A percentile compares a stretch with the other conserved stretches of the same genome.
Evolutionary conservation across 2,797 vertebrate species (phyloP).

Genomic region (Lates japonicus): DNA sequence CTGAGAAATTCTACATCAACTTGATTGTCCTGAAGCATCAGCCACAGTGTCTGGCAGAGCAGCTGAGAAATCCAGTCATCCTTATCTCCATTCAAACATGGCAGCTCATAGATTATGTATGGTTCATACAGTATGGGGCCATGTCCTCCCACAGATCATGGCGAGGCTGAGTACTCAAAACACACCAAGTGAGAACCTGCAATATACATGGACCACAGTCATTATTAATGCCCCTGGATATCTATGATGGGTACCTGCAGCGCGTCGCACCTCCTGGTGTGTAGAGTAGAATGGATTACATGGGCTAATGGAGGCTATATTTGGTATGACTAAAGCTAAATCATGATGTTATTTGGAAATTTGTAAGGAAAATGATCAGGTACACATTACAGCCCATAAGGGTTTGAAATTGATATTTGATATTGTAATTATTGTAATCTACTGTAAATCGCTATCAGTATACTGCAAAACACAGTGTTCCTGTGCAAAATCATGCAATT

Average conservation of each 20-base stretch:
- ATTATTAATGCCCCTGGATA: conserved; percentile 64
- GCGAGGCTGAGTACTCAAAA: conserved; percentile 44
- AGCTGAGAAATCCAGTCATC: conserved; percentile 36
- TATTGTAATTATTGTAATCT: conserved; percentile 19
- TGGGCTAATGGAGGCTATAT: conserved; percentile 20
- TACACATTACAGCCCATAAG: conserved; percentile 32
- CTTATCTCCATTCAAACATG: conserved; percentile 64
- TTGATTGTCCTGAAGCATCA: conserved; percentile 36
- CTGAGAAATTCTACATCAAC: conserved; percentile 35
- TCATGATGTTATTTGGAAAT: conserved; percentile 26
- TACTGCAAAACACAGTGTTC: conserved; percentile 6
- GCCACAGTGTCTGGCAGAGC: conserved; percentile 34
- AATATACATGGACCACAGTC: conserved; percentile 45
- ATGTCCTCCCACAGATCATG: conserved; percentile 60
- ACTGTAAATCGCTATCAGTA: conserved; percentile 13
- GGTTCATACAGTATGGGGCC: conserved; percentile 54
- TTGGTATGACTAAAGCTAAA: conserved; percentile 14
- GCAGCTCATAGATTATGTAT: conserved; percentile 75
- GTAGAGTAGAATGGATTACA: conserved; percentile 17
- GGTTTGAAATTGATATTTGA: neutral
- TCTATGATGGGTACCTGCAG: conserved; percentile 33
- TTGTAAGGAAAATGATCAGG: conserved; percentile 13
- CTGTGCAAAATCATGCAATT: conserved; percentile 3
- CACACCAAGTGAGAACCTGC: conserved; percentile 38
- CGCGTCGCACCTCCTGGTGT: conserved; percentile 26